These are phyloP conservation scores for Cephalotes varians DNA, from an alignment of 2,888 invertebrate genomes.

Conservation along the genomic window DNA sequence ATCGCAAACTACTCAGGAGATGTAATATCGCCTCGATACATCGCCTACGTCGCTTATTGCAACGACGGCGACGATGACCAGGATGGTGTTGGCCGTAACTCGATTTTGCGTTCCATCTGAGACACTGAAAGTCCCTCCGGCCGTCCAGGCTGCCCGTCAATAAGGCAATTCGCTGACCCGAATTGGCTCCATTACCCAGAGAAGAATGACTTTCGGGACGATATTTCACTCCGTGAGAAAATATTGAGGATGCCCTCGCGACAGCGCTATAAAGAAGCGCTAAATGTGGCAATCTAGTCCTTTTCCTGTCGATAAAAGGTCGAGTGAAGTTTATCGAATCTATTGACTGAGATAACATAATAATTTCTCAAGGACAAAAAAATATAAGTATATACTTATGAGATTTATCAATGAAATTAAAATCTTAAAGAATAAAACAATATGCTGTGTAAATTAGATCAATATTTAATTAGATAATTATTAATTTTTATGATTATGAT, in stretches of 20 bases:
- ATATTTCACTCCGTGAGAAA: slow-evolving; percentile 64
- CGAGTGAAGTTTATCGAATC: slow-evolving; percentile 5
- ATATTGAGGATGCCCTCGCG: slow-evolving; percentile 46
- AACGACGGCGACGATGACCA: slow-evolving; percentile 72
- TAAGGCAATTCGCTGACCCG: slow-evolving; percentile 85
- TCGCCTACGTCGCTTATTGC: slow-evolving; percentile 74
- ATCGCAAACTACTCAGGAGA: slow-evolving; percentile 47
- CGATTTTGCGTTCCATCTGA: slow-evolving; percentile 85
- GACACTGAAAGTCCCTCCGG: slow-evolving; percentile 80
- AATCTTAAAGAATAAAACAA: neutral
- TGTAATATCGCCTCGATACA: slow-evolving; percentile 62
- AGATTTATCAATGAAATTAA: neutral
- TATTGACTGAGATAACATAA: neutral
- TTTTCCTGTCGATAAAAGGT: slow-evolving; percentile 18
- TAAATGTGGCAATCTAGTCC: slow-evolving; percentile 41
- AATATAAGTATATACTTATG: neutral
- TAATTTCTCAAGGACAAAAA: neutral
- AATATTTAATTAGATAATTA: neutral
- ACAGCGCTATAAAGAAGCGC: slow-evolving; percentile 22
- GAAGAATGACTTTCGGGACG: slow-evolving; percentile 73
- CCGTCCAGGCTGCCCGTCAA: slow-evolving; percentile 81
- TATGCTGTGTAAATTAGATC: neutral
- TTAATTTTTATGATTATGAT: neutral
- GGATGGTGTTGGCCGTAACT: slow-evolving; percentile 79
- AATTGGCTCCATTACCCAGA: slow-evolving; percentile 80